Base-by-base conservation (phyloP, 30 jellyfish, hydroid and myxozoan genomes). In the Catostylus mosaicus region DNA sequence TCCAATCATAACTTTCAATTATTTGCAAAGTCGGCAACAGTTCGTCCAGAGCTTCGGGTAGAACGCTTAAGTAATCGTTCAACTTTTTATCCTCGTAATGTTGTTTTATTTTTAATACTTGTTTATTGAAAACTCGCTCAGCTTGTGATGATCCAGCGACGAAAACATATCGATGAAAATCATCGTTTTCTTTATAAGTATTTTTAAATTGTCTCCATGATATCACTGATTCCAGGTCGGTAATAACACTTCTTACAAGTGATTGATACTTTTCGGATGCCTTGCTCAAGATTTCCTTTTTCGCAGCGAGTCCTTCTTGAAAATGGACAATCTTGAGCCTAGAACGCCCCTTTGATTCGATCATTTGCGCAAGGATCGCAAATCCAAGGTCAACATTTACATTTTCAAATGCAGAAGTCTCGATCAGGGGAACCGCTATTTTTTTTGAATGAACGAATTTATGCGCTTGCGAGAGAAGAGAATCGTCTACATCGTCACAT, bases 1-100 rank as follows among this genome's bases (percentile, higher is more conserved):
- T 95, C 99, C 99, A 95, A 11, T 87, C 97, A 62, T 71, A 73
- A 47, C 92, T 85, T 85, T 95, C 99, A 8, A 95, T 95, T 27
- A 91, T 61, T 47, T 88, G 94, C 48, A 95, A 43, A 18, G 97
- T 77, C 43, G 99, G 99, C 26, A 95, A 82, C 12, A 95, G 92
- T 61, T 95, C 97, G 76, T 95, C 99, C 18, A 95, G 69, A 14
- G 99, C 99, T 26, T 95, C 99, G 6, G 99, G 99, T 45, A 95
- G 66, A 6, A 46, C 78, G 78, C 90, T 83, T 56, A 95, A 82
- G 62, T 76, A 84, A 34, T 89, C 96, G 57, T 95, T 95, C 56
- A 95, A 67, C 76, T 89, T 95, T 61, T 78, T 89, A 50, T 89
- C 99, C 67, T 83, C 97, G 73, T 87, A 78, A 78, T 95, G 99